Evolutionary conservation across 2,113 vertebrate genomes (phyloP).

Genomic region (Silurus asotus): DNA sequence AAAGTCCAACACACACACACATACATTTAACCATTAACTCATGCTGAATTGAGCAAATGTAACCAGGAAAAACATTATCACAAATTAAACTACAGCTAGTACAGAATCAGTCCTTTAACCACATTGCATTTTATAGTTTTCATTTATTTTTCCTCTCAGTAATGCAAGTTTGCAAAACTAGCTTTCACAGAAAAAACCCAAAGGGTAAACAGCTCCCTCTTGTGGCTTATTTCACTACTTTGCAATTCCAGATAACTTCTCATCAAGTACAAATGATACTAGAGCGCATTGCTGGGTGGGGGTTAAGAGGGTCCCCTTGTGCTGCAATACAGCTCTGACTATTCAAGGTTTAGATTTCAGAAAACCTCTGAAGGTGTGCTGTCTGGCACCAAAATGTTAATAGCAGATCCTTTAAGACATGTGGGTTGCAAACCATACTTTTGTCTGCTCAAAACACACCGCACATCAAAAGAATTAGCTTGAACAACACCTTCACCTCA

Average conservation of each 20-base stretch:
- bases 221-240: slow-evolving; percentile 11
- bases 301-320: too few species aligned
- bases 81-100: not conserved
- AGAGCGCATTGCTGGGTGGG: not conserved
- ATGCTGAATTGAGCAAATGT: not conserved
- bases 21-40: not conserved
- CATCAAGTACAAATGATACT: not conserved
- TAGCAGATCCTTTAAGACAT: too few species aligned
- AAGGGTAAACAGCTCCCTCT: slow-evolving; percentile 26
- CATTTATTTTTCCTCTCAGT: not conserved
- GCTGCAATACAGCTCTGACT: too few species aligned
- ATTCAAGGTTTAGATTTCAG: too few species aligned
- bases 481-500: too few species aligned
- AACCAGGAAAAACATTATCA: not conserved
- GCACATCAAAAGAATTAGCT: too few species aligned
- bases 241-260: not conserved
- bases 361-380: too few species aligned
- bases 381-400: too few species aligned
- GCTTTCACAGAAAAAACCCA: not conserved
- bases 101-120: not conserved
- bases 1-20: not conserved
- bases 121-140: not conserved
- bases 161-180: not conserved
- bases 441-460: too few species aligned
- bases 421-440: too few species aligned